A percentile compares a stretch with the other conserved stretches of the same genome.
phyloP scores from a whole-genome alignment of 2,797 vertebrate species.

The Cirrhinus molitorella region DNA sequence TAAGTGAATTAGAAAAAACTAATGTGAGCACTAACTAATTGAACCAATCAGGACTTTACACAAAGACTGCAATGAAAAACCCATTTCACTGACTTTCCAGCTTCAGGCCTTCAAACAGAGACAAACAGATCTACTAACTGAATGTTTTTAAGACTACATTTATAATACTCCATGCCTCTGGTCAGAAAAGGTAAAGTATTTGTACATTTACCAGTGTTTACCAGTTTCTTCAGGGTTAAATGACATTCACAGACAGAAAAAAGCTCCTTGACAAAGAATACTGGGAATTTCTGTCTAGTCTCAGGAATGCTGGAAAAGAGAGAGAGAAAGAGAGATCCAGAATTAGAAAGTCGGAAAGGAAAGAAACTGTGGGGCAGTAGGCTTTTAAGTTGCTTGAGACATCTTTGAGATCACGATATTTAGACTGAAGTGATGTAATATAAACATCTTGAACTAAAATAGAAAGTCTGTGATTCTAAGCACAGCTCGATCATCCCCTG shows the following conservation, averaged over 20 bases:
- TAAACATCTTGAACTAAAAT: constrained; percentile 53
- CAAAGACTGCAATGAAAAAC: constrained; percentile 34
- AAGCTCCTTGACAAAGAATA: constrained; percentile 10
- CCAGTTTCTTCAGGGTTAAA: neutral
- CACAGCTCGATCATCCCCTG: constrained; percentile 34
- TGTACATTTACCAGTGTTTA: neutral
- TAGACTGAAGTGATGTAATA: constrained; percentile 57
- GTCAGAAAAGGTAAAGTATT: neutral
- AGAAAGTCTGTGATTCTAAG: constrained; percentile 51
- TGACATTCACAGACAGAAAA: constrained; percentile 6
- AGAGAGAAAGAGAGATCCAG: neutral
- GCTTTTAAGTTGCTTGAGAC: constrained; percentile 41
- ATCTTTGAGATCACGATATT: constrained; percentile 55
- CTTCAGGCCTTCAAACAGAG: constrained; percentile 10
- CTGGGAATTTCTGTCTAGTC: constrained; percentile 29
- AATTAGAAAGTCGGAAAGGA: constrained; percentile 9
- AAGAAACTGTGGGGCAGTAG: neutral
- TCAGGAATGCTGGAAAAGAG: constrained; percentile 21
- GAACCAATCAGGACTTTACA: constrained; percentile 48
- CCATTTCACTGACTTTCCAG: constrained; percentile 33
- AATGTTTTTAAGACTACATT: constrained; percentile 1
- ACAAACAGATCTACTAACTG: constrained; percentile 19
- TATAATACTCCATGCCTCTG: neutral
- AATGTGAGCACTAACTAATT: constrained; percentile 54
- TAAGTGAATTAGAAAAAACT: constrained; percentile 52